phyloP scores from a whole-genome alignment of 2,888 invertebrate species.

The Galerucella calmariensis region DNA sequence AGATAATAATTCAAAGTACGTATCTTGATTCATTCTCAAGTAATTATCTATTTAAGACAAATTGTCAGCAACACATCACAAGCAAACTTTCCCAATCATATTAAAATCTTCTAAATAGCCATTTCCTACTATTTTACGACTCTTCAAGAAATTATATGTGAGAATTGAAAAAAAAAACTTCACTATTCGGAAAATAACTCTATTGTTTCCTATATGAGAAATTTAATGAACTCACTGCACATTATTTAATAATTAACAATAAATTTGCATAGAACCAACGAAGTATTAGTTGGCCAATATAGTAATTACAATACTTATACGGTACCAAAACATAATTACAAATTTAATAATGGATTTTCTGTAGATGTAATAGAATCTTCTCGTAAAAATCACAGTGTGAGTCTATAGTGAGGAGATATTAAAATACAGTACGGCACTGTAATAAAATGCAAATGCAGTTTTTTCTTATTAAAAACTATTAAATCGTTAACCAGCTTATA shows the following conservation, averaged over 20 bases:
- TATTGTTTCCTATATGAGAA: background rate
- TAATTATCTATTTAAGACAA: too few relatives aligned
- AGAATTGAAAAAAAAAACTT: slow-evolving; percentile 4
- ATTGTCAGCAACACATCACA: too few relatives aligned
- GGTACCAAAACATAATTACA: background rate
- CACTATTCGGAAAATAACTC: background rate
- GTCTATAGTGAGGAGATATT: too few relatives aligned
- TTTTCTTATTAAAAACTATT: too few relatives aligned
- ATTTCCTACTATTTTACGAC: background rate
- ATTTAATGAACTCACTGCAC: background rate
- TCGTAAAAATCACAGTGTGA: too few relatives aligned
- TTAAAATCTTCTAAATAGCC: background rate
- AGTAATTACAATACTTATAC: background rate
- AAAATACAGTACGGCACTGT: too few relatives aligned
- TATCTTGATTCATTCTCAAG: too few relatives aligned
- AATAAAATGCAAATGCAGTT: too few relatives aligned
- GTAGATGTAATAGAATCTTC: too few relatives aligned
- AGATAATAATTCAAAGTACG: too few relatives aligned
- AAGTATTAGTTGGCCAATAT: background rate
- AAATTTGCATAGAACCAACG: background rate
- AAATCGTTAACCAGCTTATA: too few relatives aligned
- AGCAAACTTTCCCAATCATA: background rate
- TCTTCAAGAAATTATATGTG: background rate
- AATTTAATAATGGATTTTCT: too few relatives aligned
- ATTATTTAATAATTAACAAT: slow-evolving; percentile 5